phyloP scores from a whole-genome alignment of 2,888 invertebrate species.

The Hedya salicella region DNA sequence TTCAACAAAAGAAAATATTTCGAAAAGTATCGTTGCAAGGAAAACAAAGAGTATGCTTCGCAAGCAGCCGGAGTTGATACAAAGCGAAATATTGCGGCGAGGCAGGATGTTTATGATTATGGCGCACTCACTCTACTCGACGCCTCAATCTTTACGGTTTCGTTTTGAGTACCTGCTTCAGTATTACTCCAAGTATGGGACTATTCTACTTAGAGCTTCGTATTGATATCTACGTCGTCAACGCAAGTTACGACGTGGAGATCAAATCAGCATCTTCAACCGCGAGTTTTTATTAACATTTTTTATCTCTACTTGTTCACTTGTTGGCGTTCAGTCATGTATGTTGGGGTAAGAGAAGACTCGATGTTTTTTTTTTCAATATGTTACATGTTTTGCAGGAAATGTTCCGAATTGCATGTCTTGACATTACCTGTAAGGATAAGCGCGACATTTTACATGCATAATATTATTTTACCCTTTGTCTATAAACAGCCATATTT shows the following conservation, averaged over 20 bases:
- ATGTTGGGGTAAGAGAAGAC: too few species aligned
- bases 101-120: constrained; percentile 81
- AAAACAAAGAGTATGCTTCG: constrained; percentile 77
- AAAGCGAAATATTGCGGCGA: constrained; percentile 79
- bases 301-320: neutral
- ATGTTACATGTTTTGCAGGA: too few species aligned
- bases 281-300: neutral
- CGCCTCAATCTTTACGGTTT: constrained; percentile 72
- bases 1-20: constrained; percentile 81
- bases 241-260: constrained; percentile 15
- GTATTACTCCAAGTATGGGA: constrained; percentile 53
- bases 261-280: constrained; percentile 5
- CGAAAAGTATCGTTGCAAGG: constrained; percentile 78
- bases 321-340: too few species aligned
- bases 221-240: constrained; percentile 14
- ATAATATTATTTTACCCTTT: neutral
- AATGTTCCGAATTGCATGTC: too few species aligned
- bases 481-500: too few species aligned
- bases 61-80: constrained; percentile 73
- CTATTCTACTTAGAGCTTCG: constrained; percentile 15
- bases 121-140: constrained; percentile 71
- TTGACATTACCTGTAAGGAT: too few species aligned
- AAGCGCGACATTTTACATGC: too few species aligned
- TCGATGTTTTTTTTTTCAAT: too few species aligned
- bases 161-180: constrained; percentile 64